Conservation (phyloP, 1,140 invertebrate species). For the Centruroides sculpturatus region DNA sequence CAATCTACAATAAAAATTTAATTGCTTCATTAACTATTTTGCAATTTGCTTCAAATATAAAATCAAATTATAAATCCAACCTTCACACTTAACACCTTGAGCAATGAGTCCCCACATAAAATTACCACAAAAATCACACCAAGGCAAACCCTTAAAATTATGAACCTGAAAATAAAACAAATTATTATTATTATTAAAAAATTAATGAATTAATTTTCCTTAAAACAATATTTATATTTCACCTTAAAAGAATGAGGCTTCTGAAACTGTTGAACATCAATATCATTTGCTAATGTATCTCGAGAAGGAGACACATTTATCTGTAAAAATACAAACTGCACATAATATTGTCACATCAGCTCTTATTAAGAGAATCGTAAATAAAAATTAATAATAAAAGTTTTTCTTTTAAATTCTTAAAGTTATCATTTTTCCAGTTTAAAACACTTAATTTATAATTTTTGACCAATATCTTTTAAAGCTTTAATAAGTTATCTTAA, state of each 20-base stretch:
- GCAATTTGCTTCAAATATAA: constrained; percentile 15
- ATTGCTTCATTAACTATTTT: background rate
- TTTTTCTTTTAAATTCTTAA: too few relatives aligned
- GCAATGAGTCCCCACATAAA: constrained; percentile 88
- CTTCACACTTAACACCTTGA: constrained; percentile 82
- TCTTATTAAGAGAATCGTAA: too few relatives aligned
- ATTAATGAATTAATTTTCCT: too few relatives aligned
- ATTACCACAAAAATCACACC: constrained; percentile 88
- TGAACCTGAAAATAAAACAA: constrained; percentile 47
- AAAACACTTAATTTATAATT: too few relatives aligned
- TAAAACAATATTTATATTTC: background rate
- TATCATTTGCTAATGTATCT: background rate
- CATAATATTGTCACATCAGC: too few relatives aligned
- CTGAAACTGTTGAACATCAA: constrained; percentile 32
- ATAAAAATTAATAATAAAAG: too few relatives aligned
- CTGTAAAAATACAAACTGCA: too few relatives aligned
- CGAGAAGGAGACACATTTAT: too few relatives aligned
- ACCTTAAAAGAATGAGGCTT: constrained; percentile 45
- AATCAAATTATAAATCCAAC: constrained; percentile 24
- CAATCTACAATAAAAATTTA: constrained; percentile 45
- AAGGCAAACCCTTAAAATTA: constrained; percentile 67
- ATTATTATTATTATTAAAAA: too few relatives aligned
- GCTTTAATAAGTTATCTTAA: too few relatives aligned
- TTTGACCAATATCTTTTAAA: too few relatives aligned
- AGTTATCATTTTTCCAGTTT: too few relatives aligned